Conservation (phyloP, 2,797 vertebrate genomes). For the Siniperca scherzeri region DNA sequence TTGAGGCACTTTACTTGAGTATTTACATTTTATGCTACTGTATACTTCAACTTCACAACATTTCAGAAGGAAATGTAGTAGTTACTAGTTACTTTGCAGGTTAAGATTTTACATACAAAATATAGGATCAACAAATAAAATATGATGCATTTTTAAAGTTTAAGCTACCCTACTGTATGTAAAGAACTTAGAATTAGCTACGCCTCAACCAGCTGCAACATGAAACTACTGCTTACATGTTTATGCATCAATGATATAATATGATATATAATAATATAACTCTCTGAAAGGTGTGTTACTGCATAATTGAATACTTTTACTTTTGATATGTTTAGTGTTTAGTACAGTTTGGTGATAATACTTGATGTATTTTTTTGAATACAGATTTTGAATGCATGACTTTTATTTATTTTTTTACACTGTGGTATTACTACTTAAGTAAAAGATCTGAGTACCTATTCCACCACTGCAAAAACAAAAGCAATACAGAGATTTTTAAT, state of each 20-base stretch:
- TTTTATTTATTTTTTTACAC: not conserved
- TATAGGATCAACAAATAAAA: not conserved
- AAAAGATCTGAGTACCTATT: not conserved
- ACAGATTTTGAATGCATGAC: not conserved
- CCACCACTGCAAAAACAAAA: not conserved
- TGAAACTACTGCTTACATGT: not conserved
- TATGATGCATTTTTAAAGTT: not conserved
- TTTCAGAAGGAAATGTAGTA: not conserved
- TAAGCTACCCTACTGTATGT: no score
- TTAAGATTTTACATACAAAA: not conserved
- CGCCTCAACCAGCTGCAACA: not conserved
- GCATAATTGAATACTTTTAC: not conserved
- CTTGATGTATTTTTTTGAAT: not conserved
- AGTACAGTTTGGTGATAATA: not conserved
- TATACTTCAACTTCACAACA: not conserved
- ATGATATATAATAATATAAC: not conserved
- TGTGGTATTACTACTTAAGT: not conserved
- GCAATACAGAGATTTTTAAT: not conserved
- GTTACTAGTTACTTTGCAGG: no score
- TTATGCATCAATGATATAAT: slow-evolving; percentile 3
- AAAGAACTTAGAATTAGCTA: not conserved
- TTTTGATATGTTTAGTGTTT: not conserved
- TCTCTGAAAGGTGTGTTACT: not conserved
- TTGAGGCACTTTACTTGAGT: not conserved
- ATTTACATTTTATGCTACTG: not conserved